Percentiles rank a stretch among this genome's conserved stretches.
Conservation (phyloP, 1,140 invertebrate genomes). For the Brachionus paranguensis region DNA sequence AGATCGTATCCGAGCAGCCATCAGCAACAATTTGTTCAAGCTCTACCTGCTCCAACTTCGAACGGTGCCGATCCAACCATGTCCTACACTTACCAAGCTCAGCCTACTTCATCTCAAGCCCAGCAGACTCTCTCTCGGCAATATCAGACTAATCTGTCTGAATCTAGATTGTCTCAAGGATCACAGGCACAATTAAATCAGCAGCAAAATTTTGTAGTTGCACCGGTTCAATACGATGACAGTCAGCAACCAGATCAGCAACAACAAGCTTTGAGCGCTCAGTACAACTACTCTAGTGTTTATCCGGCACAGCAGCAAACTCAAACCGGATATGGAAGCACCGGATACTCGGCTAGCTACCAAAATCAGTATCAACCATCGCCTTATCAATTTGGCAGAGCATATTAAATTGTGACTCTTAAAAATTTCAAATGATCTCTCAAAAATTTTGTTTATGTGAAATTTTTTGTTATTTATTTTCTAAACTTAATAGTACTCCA, state of each 20-base stretch:
- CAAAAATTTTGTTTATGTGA: not conserved
- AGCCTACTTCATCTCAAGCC: not conserved
- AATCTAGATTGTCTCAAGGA: not conserved
- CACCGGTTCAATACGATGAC: slow-evolving; percentile 12
- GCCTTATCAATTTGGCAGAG: not conserved
- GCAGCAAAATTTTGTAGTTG: not conserved
- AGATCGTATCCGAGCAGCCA: not conserved
- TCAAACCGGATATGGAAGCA: not conserved
- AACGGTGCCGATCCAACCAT: not conserved
- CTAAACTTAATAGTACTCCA: not conserved
- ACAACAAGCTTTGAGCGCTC: slow-evolving; percentile 4
- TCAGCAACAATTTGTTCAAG: slow-evolving; percentile 17
- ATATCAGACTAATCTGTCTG: not conserved
- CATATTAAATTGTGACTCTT: not conserved
- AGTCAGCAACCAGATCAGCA: not conserved
- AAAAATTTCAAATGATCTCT: slow-evolving; percentile 15
- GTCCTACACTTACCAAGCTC: slow-evolving; percentile 4
- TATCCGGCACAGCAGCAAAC: not conserved
- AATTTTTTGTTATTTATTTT: slow-evolving; percentile 8
- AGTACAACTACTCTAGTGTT: not conserved
- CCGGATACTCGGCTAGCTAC: not conserved
- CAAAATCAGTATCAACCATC: slow-evolving; percentile 1
- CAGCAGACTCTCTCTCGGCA: not conserved
- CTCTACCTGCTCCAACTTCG: not conserved
- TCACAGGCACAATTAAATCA: not conserved